phyloP scores from a whole-genome alignment of 2,888 invertebrate species.

The Pandemis corylana region DNA sequence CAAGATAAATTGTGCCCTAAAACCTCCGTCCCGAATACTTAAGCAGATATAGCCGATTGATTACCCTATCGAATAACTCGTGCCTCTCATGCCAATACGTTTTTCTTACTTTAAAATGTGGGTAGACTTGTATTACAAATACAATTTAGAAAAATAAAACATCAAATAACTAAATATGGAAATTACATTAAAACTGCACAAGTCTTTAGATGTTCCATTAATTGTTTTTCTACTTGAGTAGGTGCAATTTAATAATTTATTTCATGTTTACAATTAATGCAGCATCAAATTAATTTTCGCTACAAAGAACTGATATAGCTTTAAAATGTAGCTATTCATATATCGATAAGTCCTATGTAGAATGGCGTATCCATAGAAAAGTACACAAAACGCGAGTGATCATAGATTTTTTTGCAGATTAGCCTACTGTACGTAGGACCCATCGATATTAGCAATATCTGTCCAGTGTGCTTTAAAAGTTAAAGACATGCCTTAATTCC shows the following conservation, averaged over 20 bases:
- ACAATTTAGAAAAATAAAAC: slow-evolving; percentile 30
- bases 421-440: neutral
- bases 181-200: slow-evolving; percentile 63
- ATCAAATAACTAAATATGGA: slow-evolving; percentile 60
- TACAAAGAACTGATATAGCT: slow-evolving; percentile 34
- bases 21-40: slow-evolving; percentile 53
- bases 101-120: slow-evolving; percentile 18
- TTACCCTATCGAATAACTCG: slow-evolving; percentile 31
- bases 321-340: neutral
- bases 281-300: slow-evolving; percentile 19
- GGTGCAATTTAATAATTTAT: neutral
- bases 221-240: neutral
- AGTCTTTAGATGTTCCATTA: slow-evolving; percentile 28
- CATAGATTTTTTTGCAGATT: neutral
- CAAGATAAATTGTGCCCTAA: slow-evolving; percentile 47
- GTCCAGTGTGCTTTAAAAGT: slow-evolving; percentile 26
- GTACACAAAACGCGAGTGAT: neutral
- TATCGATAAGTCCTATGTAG: neutral
- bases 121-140: slow-evolving; percentile 4
- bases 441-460: slow-evolving; percentile 16
- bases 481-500: slow-evolving; percentile 25
- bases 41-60: slow-evolving; percentile 11
- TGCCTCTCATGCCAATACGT: slow-evolving; percentile 41
- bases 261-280: slow-evolving; percentile 21
- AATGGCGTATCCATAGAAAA: neutral